Conservation (phyloP, 2,113 vertebrate genomes). For the Urocitellus parryii region DNA sequence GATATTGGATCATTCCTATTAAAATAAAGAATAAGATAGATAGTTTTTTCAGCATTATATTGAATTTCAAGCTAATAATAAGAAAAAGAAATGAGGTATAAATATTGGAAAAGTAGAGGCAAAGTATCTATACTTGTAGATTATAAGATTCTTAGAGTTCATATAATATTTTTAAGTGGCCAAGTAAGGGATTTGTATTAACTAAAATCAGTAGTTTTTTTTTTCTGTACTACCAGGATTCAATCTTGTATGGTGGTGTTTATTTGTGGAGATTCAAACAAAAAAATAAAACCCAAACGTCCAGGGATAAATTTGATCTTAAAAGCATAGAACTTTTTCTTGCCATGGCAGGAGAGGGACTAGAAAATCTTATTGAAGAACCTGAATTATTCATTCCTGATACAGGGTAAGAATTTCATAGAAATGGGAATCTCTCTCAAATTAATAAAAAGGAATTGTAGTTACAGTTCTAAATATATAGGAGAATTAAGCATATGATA, state of each 20-base stretch:
- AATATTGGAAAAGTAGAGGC: neutral
- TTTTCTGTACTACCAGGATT: neutral
- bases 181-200: neutral
- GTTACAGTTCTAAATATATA: neutral
- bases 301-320: neutral
- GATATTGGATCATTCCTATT: slow-evolving; percentile 33
- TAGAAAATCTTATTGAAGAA: slow-evolving; percentile 11
- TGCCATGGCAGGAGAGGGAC: neutral
- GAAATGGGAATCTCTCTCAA: slow-evolving; percentile 44
- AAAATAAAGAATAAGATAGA: slow-evolving; percentile 18
- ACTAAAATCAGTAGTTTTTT: slow-evolving; percentile 16
- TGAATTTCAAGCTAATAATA: slow-evolving; percentile 31
- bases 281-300: neutral
- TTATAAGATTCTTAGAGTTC: slow-evolving; percentile 23
- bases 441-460: slow-evolving; percentile 10
- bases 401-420: neutral
- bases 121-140: neutral
- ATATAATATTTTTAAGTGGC: neutral
- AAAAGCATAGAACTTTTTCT: neutral
- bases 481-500: neutral
- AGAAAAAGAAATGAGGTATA: neutral
- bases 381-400: slow-evolving; percentile 20
- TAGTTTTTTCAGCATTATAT: slow-evolving; percentile 3
- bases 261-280: neutral
- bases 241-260: neutral